These are phyloP conservation scores for Alentia gelatinosa DNA, from an alignment of 2,888 invertebrate species.

Conservation along the genomic window DNA sequence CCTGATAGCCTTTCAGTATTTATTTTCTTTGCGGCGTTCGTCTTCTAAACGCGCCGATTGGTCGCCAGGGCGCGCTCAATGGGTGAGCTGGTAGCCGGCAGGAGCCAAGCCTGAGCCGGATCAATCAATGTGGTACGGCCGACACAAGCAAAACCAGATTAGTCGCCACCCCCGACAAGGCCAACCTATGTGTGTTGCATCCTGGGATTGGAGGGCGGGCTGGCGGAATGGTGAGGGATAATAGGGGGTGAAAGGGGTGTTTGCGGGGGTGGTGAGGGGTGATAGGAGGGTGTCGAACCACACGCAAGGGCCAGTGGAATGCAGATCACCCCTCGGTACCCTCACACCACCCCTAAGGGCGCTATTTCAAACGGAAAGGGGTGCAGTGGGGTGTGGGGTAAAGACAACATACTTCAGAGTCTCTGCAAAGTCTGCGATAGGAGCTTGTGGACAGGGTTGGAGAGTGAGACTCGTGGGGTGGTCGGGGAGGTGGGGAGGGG, in stretches of 20 bases:
- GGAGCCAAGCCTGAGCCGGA: background rate
- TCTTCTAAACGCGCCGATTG: constrained; percentile 26
- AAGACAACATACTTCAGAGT: too few relatives aligned
- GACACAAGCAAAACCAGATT: constrained; percentile 51
- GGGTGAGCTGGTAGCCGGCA: background rate
- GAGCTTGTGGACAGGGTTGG: too few relatives aligned
- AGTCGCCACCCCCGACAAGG: constrained; percentile 2
- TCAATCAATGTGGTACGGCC: constrained; percentile 32
- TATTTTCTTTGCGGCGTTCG: constrained; percentile 4
- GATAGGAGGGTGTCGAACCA: background rate
- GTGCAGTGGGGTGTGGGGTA: background rate
- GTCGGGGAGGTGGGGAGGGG: background rate
- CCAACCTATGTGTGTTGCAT: constrained; percentile 21
- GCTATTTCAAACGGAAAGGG: constrained; percentile 10
- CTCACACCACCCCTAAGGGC: background rate
- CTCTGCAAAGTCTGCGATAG: background rate
- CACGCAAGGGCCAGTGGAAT: background rate
- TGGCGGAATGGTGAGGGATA: background rate
- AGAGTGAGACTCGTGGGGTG: too few relatives aligned
- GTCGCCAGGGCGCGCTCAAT: constrained; percentile 7
- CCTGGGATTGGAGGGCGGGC: background rate
- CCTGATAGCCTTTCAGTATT: background rate
- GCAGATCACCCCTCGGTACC: background rate
- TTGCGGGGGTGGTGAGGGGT: background rate
- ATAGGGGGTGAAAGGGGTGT: background rate